Base-by-base conservation (phyloP, 2,113 vertebrate species). In the Cairina moschata region DNA sequence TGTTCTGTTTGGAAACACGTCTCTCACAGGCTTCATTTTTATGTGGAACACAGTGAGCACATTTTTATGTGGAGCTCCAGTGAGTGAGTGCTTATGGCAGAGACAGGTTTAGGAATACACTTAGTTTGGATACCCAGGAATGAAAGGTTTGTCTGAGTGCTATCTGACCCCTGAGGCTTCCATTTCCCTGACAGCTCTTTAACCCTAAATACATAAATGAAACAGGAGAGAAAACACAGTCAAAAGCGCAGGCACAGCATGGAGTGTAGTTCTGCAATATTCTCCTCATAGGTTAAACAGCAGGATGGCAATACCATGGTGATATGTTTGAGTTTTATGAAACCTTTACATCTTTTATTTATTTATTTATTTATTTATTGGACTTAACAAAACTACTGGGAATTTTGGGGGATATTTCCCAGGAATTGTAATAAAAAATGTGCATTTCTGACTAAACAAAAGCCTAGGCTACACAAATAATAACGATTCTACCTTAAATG, bases 381-480 rank as follows among this genome's bases (percentile, higher is more conserved):
- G 52, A 80, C 17, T 86, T 79, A 65, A 40, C 11, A 86, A 81
- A 81, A 69, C 58, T 73, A 8, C 14, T 67, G 42, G 31, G 42
- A 83, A 50, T 80, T 90, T 88, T 11, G n/a, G 28, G 15, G 79
- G 73, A 91, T 91, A 95, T 84, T 96, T 88, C 87, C 90, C 82
- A 59, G 67, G 69, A 96, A 82, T 84, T 56, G 25, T 83, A 90
- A 88, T 80, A 91, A 91, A 93, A 95, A 92, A 86, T 84, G 50
- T 96, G 34, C 78, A 94, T 96, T 93, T 86, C 54, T 88, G 84
- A 89, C 50, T 74, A 92, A 90, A 93, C 34, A 2, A 83, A 96
- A 93, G 42, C 6, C 42, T 80, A 58, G 67, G 18, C 59, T 92
- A 82, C 95, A 82, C 66, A 96, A 93, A 93, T 96, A 94, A 59